Evolutionary conservation across 2,113 vertebrate genomes (phyloP).

Genomic region (Numida meleagris): DNA sequence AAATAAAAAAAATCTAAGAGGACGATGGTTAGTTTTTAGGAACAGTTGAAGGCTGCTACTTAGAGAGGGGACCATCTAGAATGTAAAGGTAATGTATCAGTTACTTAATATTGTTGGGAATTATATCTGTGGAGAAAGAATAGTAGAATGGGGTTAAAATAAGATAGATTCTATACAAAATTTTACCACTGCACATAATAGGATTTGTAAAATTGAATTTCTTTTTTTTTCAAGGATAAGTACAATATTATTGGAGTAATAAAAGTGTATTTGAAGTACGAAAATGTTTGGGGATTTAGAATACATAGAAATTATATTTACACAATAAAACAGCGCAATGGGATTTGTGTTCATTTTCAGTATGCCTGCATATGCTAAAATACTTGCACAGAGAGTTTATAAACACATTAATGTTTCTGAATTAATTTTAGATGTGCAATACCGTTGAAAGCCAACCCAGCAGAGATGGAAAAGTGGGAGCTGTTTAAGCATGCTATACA

Average conservation of each 20-base stretch:
- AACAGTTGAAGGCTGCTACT: conserved; percentile 26
- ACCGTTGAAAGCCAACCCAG: background rate
- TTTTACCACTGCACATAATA: background rate
- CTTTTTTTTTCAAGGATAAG: background rate
- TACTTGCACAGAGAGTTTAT: conserved; percentile 26
- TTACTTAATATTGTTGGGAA: conserved; percentile 18
- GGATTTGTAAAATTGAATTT: conserved; percentile 24
- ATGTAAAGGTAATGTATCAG: conserved; percentile 7
- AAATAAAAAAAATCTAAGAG: background rate
- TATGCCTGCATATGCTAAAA: background rate
- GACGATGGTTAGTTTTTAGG: background rate
- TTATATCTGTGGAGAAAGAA: background rate
- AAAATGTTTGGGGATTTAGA: background rate
- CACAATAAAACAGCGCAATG: background rate
- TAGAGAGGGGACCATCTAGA: background rate
- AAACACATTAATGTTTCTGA: background rate
- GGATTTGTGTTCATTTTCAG: conserved; percentile 13
- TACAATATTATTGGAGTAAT: background rate
- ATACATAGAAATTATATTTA: conserved; percentile 26
- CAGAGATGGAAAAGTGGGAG: background rate
- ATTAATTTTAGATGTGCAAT: background rate
- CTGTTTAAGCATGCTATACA: conserved; percentile 2
- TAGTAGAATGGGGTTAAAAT: background rate
- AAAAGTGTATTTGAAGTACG: conserved; percentile 23
- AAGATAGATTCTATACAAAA: background rate